Base-by-base conservation (phyloP, 2,888 invertebrate species). In the Luperina nickerlii region DNA sequence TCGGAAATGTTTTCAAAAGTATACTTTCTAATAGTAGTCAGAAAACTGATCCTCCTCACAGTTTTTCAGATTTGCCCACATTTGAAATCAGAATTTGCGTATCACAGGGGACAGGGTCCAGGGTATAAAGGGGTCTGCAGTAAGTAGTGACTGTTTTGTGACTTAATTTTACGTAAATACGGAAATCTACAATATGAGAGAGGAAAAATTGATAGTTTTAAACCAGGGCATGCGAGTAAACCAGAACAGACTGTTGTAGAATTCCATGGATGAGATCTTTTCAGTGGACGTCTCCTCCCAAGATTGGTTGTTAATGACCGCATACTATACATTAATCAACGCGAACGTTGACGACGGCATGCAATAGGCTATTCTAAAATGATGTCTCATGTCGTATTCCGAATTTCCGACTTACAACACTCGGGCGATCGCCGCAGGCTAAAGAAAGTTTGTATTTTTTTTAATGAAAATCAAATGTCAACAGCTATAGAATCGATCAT, bases 301-400 rank as follows among this genome's bases (percentile, higher is more conserved):
- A 51, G n/a, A 71, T 74, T 57, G 38, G 13, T 48, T 18, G 38
- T 57, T 82, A 48, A 42, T n/a, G 48, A 82, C 38, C 27, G 48
- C 54, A 27, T 24, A 32, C 32, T 51, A 11, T n/a, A 48, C 54
- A 54, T 63, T 51, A 81, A 57, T 82, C 54, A 82, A 48, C 18
- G 38, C 38, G 51, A 54, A 45, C n/a, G 38, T 74, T 79, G 82
- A 65, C 45, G 38, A 54, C 42, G 0, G 24, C 24, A 63, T 15
- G 8, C n/a, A 54, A 63, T 63, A 63, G 63, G n/a, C 38, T 76
- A 76, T 76, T 76, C 48, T 42, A 27, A 62, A 62, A 32, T n/a
- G 1, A 70, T 60, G 38, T n/a, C n/a, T 57, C 45, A 24, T 38
- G 42, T 63, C 42, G 20, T 72, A 38, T 63, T 32, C 2, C 11